A percentile compares a stretch with the other conserved stretches of the same genome.
Evolutionary conservation across 2,113 vertebrate genomes (phyloP).

Genomic region (Labrus mixtus): DNA sequence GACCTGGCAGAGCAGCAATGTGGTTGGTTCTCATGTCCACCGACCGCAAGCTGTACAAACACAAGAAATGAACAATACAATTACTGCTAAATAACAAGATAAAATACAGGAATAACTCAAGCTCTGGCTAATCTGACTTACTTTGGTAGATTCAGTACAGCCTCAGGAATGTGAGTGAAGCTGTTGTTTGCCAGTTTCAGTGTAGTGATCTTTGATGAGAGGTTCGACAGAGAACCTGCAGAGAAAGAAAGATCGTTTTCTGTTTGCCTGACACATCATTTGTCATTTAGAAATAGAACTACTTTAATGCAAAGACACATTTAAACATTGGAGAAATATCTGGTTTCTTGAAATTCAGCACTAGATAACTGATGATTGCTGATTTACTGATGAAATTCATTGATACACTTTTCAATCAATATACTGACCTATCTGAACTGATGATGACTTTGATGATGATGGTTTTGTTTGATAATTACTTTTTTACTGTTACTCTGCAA

Average conservation of each 20-base stretch:
- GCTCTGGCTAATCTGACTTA: slow-evolving; percentile 78
- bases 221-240: slow-evolving; percentile 84
- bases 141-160: slow-evolving; percentile 89
- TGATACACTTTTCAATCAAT: too few species aligned
- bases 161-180: slow-evolving; percentile 86
- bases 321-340: too few species aligned
- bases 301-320: too few species aligned
- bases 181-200: slow-evolving; percentile 91
- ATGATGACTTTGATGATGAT: too few species aligned
- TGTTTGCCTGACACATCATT: too few species aligned
- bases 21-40: slow-evolving; percentile 92
- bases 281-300: too few species aligned
- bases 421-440: too few species aligned
- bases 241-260: slow-evolving; percentile 1
- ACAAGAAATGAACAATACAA: not conserved
- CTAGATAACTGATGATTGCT: too few species aligned
- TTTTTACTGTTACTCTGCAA: too few species aligned
- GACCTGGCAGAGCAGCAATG: slow-evolving; percentile 87
- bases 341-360: too few species aligned
- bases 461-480: too few species aligned
- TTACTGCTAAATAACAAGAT: not conserved
- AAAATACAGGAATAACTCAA: not conserved
- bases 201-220: slow-evolving; percentile 88
- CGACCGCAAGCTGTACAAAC: slow-evolving; percentile 85
- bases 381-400: too few species aligned